Base-by-base conservation (phyloP, 2,797 vertebrate species). In the Anniella stebbinsi region DNA sequence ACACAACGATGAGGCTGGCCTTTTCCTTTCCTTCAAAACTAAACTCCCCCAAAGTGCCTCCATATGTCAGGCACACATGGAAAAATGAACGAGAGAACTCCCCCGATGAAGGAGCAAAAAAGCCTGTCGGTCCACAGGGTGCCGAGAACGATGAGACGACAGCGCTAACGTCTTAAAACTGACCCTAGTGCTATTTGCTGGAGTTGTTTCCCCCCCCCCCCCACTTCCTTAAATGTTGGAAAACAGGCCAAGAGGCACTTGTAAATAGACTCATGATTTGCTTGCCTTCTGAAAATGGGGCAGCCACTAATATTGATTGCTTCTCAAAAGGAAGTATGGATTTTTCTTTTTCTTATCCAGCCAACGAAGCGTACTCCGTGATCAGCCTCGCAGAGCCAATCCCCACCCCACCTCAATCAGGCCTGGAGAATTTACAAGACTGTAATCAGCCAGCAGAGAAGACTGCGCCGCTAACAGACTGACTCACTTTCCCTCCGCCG, bases 101-200 rank as follows among this genome's bases (percentile, higher is more conserved):
- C 92, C 90, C 77, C 1, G 66, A 91, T 1, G 0, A 92, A 92
- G 54, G 91, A 95, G 91, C 0, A 41, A 89, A 89, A n/a, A 95
- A 96, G 93, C 93, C 93, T 88, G 90, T 0, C 0, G 82, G 91
- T 96, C 96, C 96, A 96, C 95, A 84, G 95, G 94, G 95, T 96
- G 96, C 94, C 93, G 93, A 89, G 95, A 95, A 94, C 91, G 91
- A 96, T 94, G 93, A 45, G 86, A 95, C 92, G 80, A 94, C 93
- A 92, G 95, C 93, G 92, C 92, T 93, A 95, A 94, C 94, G 92
- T 91, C 94, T 73, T 48, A 9, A 93, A 89, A 23, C 84, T 76
- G 92, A 88, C 84, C 88, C 11, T 0, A 0, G 88, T 94, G 93
- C 95, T 94, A 92, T 75, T 83, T 93, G 66, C 2, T 51, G 89